Evolutionary conservation across 2,797 vertebrate species (phyloP).

Genomic region (Pangasius mekongensis): DNA sequence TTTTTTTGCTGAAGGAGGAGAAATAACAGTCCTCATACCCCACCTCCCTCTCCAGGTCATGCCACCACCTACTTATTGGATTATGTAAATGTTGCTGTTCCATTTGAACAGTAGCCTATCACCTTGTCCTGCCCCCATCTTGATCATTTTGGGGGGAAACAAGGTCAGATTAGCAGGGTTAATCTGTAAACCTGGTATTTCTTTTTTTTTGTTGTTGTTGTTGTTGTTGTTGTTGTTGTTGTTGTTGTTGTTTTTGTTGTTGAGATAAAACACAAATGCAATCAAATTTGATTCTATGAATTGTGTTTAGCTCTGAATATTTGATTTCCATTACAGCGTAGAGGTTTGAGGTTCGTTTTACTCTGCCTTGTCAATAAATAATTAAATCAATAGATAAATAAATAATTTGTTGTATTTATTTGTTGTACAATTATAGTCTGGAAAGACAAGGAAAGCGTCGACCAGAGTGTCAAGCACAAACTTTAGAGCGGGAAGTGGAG

Average conservation of each 20-base stretch:
- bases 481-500: background rate
- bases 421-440: background rate
- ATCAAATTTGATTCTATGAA: background rate
- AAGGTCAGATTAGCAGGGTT: constrained; percentile 52
- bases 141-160: constrained; percentile 43
- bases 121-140: constrained; percentile 39
- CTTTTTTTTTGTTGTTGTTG: background rate
- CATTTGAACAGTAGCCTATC: constrained; percentile 41
- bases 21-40: background rate
- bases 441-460: background rate
- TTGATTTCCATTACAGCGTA: background rate
- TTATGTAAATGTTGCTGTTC: constrained; percentile 50
- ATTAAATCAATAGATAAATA: too few relatives aligned
- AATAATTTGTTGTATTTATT: background rate
- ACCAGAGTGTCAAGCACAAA: background rate
- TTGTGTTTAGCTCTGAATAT: background rate
- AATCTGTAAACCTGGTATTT: constrained; percentile 52
- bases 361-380: background rate
- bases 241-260: background rate
- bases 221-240: background rate
- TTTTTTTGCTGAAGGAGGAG: background rate
- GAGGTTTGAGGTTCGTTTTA: background rate
- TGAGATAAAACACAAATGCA: constrained; percentile 35
- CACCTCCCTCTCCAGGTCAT: background rate
- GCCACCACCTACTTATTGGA: constrained; percentile 34